These are phyloP conservation scores for Eurois occulta DNA, from an alignment of 2,888 invertebrate species.

Conservation along the genomic window DNA sequence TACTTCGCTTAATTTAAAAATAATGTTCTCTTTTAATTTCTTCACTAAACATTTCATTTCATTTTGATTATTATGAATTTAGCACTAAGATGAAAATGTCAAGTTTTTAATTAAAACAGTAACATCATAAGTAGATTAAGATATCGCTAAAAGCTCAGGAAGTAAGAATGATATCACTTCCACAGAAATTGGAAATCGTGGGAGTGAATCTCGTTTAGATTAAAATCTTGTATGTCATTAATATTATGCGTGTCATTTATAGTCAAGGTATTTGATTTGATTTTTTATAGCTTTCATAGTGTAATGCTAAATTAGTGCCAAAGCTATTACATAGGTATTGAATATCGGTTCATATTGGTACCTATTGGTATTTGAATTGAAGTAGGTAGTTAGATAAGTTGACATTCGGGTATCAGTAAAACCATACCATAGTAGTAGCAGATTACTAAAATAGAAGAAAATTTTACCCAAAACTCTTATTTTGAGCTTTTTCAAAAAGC, in stretches of 20 bases:
- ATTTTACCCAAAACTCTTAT: background rate
- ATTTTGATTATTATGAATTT: background rate
- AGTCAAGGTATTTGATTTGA: slow-evolving; percentile 43
- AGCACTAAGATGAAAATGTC: slow-evolving; percentile 14
- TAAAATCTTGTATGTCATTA: slow-evolving; percentile 33
- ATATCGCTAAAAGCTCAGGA: slow-evolving; percentile 57
- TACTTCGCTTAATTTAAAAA: background rate
- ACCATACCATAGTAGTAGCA: background rate
- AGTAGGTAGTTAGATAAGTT: background rate
- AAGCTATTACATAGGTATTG: background rate
- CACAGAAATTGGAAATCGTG: slow-evolving; percentile 65
- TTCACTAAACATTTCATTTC: background rate
- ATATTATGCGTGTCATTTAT: slow-evolving; percentile 13
- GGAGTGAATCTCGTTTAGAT: slow-evolving; percentile 58
- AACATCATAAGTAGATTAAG: slow-evolving; percentile 31
- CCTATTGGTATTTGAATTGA: background rate
- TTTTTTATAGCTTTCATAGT: slow-evolving; percentile 33
- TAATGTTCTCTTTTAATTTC: background rate
- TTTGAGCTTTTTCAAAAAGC: background rate
- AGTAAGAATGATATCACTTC: slow-evolving; percentile 57
- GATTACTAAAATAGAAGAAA: background rate
- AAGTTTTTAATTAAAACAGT: slow-evolving; percentile 42
- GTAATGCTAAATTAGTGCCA: background rate
- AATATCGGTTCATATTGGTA: background rate
- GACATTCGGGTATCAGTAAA: background rate